Evolutionary conservation across 37 sponge, comb jelly and placozoan species (phyloP).

Genomic region (Cladorhizidae sp.): DNA sequence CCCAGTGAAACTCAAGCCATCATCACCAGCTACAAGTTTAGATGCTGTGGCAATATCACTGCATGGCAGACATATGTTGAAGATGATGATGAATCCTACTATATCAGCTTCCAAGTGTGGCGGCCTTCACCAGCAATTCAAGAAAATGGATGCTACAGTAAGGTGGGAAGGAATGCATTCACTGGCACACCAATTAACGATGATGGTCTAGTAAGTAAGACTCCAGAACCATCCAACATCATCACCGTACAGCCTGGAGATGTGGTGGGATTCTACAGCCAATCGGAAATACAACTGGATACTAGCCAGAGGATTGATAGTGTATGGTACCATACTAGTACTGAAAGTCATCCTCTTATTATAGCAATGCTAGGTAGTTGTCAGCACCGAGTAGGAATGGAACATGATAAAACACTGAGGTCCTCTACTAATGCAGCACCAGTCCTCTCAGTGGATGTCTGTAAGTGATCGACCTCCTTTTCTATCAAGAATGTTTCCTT

Average conservation of each 20-base stretch:
- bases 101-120: constrained; percentile 52
- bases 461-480: neutral
- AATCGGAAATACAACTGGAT: constrained; percentile 1
- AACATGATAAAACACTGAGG: neutral
- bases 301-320: neutral
- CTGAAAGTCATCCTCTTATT: neutral
- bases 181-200: neutral
- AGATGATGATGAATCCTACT: neutral
- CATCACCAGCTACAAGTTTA: constrained; percentile 30
- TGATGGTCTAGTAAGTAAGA: neutral
- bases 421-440: constrained; percentile 24
- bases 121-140: constrained; percentile 12
- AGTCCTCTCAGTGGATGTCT: constrained; percentile 7
- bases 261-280: constrained; percentile 29
- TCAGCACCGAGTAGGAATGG: constrained; percentile 7
- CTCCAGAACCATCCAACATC: constrained; percentile 10
- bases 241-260: constrained; percentile 36
- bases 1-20: constrained; percentile 6
- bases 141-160: constrained; percentile 1
- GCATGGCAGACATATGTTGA: constrained; percentile 35
- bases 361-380: neutral
- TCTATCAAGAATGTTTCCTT: too few species aligned
- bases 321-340: constrained; percentile 8
- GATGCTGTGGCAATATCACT: constrained; percentile 42
- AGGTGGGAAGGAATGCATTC: constrained; percentile 24